Evolutionary conservation across 2,113 vertebrate genomes (phyloP).

Genomic region (Dipodomys ordii): DNA sequence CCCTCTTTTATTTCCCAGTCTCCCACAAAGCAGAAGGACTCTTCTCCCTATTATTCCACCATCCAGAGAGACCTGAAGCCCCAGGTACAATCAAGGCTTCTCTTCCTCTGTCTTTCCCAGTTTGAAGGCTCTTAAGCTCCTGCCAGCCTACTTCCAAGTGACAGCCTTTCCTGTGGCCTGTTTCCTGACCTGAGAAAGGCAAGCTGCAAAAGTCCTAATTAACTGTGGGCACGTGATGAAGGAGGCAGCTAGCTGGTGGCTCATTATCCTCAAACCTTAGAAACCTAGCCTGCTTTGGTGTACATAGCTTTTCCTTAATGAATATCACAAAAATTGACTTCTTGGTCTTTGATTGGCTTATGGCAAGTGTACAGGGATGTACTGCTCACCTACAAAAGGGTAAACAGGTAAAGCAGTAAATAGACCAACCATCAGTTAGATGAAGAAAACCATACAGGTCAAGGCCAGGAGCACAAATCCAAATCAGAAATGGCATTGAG

Average conservation of each 20-base stretch:
- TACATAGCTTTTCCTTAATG: constrained; percentile 37
- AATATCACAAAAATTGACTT: constrained; percentile 20
- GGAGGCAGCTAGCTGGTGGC: not conserved
- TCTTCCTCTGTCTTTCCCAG: not conserved
- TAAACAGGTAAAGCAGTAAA: not conserved
- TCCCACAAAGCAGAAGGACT: not conserved
- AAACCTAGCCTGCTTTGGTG: constrained; percentile 23
- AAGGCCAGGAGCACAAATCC: constrained; percentile 5
- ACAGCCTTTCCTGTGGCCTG: not conserved
- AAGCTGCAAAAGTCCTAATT: not conserved
- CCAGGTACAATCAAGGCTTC: not conserved
- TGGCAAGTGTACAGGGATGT: not conserved
- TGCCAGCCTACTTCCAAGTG: not conserved
- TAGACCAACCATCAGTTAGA: not conserved
- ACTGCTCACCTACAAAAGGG: not conserved
- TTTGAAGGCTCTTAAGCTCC: not conserved
- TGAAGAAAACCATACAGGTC: constrained; percentile 2
- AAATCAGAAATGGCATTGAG: constrained; percentile 29
- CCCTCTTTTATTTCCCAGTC: not conserved
- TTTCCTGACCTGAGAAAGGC: constrained; percentile 33
- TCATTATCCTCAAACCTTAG: constrained; percentile 49
- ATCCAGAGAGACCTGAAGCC: not conserved
- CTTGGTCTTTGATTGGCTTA: not conserved
- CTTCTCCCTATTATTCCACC: constrained; percentile 1
- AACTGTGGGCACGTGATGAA: not conserved